Base-by-base conservation (phyloP, 2,888 invertebrate genomes). In the Drosophila maculinotata region DNA sequence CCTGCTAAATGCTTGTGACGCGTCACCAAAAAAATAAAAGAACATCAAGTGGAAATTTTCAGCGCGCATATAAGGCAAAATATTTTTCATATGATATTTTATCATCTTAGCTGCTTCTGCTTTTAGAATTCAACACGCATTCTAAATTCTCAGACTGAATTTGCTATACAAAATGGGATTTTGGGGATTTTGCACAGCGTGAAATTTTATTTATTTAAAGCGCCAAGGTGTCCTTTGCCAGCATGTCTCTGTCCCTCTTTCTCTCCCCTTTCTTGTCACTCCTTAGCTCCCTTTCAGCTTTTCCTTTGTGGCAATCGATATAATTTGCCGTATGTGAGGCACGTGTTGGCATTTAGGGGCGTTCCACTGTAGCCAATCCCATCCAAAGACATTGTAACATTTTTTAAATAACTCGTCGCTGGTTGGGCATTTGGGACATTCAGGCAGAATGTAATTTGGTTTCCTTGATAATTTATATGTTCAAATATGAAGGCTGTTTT, bases 191-290 rank as follows among this genome's bases (percentile, higher is more conserved):
- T 23, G 9, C 51, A 20, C 36, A 38, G 33, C 49, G 9, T 35
- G 51, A 42, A 64, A 63, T 75, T 78, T 66, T 76, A 69, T 76
- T 77, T 77, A 75, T 76, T 73, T 72, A 76, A 71, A 71, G 75
- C 67, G 60, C 48, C 48, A 63, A 69, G 65, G 69, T 78, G 68
- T 58, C 39, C 17, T 51, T 30, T 15, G 36, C 38, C 44, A 36
- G 41, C 20, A 3, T n/a, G n/a, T 14, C 8, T 4, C 23, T 44
- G 15, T 23, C 28, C 6, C 28, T 30, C n/a, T 33, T 2, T 2
- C 2, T 3, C 6, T 17, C 6, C 10, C 4, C 10, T 6, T 10
- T 3, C 15, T 14, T 25, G 1, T 25, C 3, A 7, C 17, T 15
- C 38, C 15, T 8, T 30, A 9, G 25, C 30, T 26, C 23, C 35